A percentile compares a stretch with the other conserved stretches of the same genome.
Evolutionary conservation across 2,113 vertebrate genomes (phyloP).

Genomic region (Tapirus terrestris): DNA sequence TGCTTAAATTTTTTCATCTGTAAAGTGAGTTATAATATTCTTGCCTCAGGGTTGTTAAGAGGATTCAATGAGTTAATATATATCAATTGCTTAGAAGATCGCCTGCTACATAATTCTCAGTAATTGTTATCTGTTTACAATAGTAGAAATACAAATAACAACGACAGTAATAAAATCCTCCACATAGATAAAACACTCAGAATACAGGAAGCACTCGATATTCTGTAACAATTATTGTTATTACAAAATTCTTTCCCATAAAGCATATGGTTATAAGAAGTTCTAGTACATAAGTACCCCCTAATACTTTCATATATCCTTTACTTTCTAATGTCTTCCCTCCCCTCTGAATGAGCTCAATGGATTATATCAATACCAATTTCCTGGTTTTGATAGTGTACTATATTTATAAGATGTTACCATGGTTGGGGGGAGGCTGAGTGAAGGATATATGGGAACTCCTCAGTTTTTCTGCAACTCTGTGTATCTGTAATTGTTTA

Average conservation of each 20-base stretch:
- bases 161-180: constrained; percentile 15
- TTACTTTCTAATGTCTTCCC: background rate
- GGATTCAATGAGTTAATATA: background rate
- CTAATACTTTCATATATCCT: background rate
- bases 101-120: background rate
- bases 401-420: background rate
- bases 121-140: background rate
- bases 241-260: background rate
- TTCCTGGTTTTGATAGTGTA: background rate
- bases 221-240: background rate
- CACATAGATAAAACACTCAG: background rate
- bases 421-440: background rate
- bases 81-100: background rate
- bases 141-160: constrained; percentile 30
- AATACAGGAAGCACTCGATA: constrained; percentile 5
- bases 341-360: background rate
- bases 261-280: background rate
- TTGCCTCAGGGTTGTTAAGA: background rate
- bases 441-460: background rate
- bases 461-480: background rate
- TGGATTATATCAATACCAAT: background rate
- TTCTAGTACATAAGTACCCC: background rate
- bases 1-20: constrained; percentile 23
- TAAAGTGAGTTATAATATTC: background rate
- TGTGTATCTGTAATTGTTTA: background rate